Evolutionary conservation across 2,888 invertebrate species (phyloP).

Genomic region (Acrocera orbiculus): DNA sequence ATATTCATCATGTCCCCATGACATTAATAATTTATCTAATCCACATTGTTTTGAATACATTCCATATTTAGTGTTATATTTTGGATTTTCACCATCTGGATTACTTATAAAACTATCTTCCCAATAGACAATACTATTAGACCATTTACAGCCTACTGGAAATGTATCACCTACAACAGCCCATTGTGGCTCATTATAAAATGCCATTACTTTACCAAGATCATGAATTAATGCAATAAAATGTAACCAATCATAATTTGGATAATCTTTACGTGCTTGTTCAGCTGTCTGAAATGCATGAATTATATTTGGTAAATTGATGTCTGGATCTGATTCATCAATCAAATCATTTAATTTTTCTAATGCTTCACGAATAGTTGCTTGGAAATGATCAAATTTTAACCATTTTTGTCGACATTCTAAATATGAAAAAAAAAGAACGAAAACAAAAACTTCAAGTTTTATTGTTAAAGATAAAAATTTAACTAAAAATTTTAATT

Average conservation of each 20-base stretch:
- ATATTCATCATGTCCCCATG: conserved; percentile 98
- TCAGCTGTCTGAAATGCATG: conserved; percentile 92
- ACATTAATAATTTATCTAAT: conserved; percentile 67
- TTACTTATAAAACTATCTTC: conserved; percentile 71
- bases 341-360: conserved; percentile 73
- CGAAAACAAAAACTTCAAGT: too few relatives aligned
- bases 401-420: conserved; percentile 60
- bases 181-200: conserved; percentile 68
- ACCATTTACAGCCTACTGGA: conserved; percentile 80
- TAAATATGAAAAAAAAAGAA: conserved; percentile 20
- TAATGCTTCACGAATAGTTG: conserved; percentile 70
- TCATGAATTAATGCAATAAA: conserved; percentile 90
- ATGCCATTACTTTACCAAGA: conserved; percentile 65
- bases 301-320: conserved; percentile 78
- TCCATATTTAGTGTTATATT: conserved; percentile 69
- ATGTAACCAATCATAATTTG: conserved; percentile 85
- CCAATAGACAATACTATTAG: conserved; percentile 70
- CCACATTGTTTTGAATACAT: conserved; percentile 82
- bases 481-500: too few relatives aligned
- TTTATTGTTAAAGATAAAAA: too few relatives aligned
- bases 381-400: conserved; percentile 65
- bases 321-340: conserved; percentile 94
- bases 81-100: conserved; percentile 57
- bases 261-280: conserved; percentile 64
- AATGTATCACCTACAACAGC: conserved; percentile 94